Conservation (phyloP, 2,113 vertebrate genomes). For the Aspidoscelis tigris region DNA sequence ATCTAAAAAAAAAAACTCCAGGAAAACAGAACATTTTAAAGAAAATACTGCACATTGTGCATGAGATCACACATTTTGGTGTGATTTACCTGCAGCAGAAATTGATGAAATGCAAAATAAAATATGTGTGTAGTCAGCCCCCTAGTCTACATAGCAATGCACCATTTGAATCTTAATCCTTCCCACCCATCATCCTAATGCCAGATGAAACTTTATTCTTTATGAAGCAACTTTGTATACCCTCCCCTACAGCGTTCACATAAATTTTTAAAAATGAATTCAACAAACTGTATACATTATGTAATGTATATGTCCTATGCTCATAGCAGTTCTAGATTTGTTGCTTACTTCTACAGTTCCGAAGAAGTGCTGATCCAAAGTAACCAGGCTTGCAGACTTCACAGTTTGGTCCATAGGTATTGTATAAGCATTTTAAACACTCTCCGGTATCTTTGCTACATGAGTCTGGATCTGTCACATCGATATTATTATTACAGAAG, state of each 20-base stretch:
- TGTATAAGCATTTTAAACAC: constrained; percentile 83
- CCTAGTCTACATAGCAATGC: too few relatives aligned
- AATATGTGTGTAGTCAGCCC: too few relatives aligned
- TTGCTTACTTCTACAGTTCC: constrained; percentile 84
- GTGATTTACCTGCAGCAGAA: too few relatives aligned
- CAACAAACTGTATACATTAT: not conserved
- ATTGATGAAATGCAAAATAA: too few relatives aligned
- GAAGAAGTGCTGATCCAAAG: constrained; percentile 82
- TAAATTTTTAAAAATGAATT: not conserved
- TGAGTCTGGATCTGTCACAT: constrained; percentile 73
- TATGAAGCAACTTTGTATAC: not conserved
- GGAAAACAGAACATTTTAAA: too few relatives aligned
- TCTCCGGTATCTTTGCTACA: constrained; percentile 81
- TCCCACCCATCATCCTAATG: not conserved
- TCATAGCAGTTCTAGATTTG: not conserved
- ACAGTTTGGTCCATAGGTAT: constrained; percentile 81
- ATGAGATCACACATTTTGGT: too few relatives aligned
- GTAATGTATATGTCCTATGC: constrained; percentile 27
- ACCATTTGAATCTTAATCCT: not conserved
- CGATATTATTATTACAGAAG: constrained; percentile 85
- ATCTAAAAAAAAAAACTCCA: too few relatives aligned
- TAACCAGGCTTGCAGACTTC: constrained; percentile 85
- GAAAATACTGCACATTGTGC: too few relatives aligned
- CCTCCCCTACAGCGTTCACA: not conserved
- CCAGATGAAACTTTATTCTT: not conserved